A percentile compares a stretch with the other conserved stretches of the same genome.
These are phyloP conservation scores for Pelochelys cantorii DNA, from an alignment of 2,797 vertebrate genomes.

Conservation along the genomic window DNA sequence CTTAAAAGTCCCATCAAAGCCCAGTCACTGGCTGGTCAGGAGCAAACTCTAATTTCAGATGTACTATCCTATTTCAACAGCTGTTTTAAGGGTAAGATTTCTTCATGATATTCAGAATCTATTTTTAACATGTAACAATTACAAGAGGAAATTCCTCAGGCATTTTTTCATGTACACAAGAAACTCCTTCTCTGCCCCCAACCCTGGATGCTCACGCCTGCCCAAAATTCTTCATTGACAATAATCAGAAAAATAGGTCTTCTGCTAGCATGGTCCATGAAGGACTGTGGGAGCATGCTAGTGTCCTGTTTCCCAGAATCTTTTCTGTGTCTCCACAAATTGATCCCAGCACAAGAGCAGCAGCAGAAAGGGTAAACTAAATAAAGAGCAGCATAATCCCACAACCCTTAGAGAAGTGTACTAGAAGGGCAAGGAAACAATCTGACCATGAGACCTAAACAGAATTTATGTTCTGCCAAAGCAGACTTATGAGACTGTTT, in stretches of 20 bases:
- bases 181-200: not conserved
- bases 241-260: not conserved
- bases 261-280: not conserved
- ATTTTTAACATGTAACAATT: not conserved
- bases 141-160: not conserved
- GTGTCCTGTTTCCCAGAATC: slow-evolving; percentile 14
- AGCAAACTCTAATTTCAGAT: not conserved
- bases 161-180: not conserved
- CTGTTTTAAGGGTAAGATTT: not conserved
- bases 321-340: slow-evolving; percentile 4
- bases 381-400: not conserved
- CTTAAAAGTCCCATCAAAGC: not conserved
- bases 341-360: not conserved
- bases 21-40: not conserved
- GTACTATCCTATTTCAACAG: not conserved
- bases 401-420: not conserved
- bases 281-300: slow-evolving; percentile 6
- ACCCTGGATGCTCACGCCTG: not conserved
- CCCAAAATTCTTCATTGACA: slow-evolving; percentile 10
- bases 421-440: not conserved
- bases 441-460: not conserved
- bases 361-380: rapidly evolving
- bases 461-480: rapidly evolving
- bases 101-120: not conserved
- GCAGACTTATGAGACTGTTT: not conserved